Evolutionary conservation across 2,888 invertebrate genomes (phyloP), one percentile per base, ranked within the genome.

Genomic region (Chouioia cunea): DNA sequence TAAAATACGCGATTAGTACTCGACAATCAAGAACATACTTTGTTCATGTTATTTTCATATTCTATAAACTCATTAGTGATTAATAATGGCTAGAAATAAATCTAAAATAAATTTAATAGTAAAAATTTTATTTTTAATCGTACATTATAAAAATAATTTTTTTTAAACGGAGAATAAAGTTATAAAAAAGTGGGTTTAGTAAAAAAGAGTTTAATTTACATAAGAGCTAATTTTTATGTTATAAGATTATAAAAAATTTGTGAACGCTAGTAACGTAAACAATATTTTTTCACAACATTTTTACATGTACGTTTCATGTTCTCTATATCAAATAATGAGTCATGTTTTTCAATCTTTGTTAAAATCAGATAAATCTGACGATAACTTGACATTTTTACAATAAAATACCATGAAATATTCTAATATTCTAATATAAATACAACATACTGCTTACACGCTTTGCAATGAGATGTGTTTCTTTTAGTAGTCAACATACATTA

Each of bases 391-490:
- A 64, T 68, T 56, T 43, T 36, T 46, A 63, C 53, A 52, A 58
- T 70, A 71, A 68, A 70, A 67, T 70, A 70, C 63, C 36, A 70
- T 58, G 62, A 73, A 63, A 65, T 58, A 65, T 65, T 67, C 56
- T 71, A 63, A 65, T 58, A 65, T 65, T 67, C 56, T 71, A 70
- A 65, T 71, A 65, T 66, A 65, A 73, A 73, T 65, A 74, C 69
- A 69, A 69, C 69, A 58, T 70, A 43, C 36, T 46, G 57, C 59
- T 60, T 58, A 71, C 58, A 62, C 68, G 56, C 47, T 58, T 62
- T 27, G 20, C 36, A 67, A 53, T 15, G 44, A 59, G 54, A 60
- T 57, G 62, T 63, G 22, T 18, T 16, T 54, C 58, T 69, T 60
- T 63, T 64, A 64, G 22, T 63, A 46, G 65, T 62, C 70, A 73